Evolutionary conservation across 2,113 vertebrate species (phyloP), one percentile per base, ranked within the genome.

Genomic region (Myocastor coypus): DNA sequence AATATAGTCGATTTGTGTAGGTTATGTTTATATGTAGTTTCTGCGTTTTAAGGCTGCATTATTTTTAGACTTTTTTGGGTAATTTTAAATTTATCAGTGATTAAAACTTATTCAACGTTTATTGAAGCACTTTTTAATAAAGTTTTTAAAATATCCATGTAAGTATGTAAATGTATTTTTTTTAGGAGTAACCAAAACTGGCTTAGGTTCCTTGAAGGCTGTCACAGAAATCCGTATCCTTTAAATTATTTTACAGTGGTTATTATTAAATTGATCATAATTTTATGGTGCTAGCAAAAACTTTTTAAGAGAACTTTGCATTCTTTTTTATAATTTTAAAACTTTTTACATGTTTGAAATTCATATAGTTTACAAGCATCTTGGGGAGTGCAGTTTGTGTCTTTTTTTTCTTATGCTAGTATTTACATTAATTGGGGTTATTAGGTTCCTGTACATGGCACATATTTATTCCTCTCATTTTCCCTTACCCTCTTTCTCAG

Each of bases 161-260:
- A 97, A 91, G 69, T 73, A 55, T 97, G 85, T 30, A 87, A 46
- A 73, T 92, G 46, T 98, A 97, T 91, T 97, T 88, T 78, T 94
- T 98, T 97, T 96, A 99, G 99, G 98, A 69, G 92, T 97, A 95
- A 95, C 98, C 87, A 97, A 97, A 98, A 98, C 97, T 96, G 96
- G 92, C 80, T 71, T 98, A 71, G 98, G 97, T 96, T 96, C 98
- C 55, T 98, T 99, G 96, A 99, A 99, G 50, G 96, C 99, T 96
- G 99, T 99, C 83, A 99, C 99, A 97, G 99, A 99, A 99, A 99
- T 99, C 75, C 99, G 99, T 99, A 99, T 99, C 99, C 99, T 99
- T 99, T 97, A 91, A 94, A 46, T 46, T 77, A 77, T 30, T 77
- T 77, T 77, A 77, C 37, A 75, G 1, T 75, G 5, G 26, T 75